A percentile compares a stretch with the other conserved stretches of the same genome.
Evolutionary conservation across 2,797 vertebrate species (phyloP).

Genomic region (Phaenicophaeus curvirostris): DNA sequence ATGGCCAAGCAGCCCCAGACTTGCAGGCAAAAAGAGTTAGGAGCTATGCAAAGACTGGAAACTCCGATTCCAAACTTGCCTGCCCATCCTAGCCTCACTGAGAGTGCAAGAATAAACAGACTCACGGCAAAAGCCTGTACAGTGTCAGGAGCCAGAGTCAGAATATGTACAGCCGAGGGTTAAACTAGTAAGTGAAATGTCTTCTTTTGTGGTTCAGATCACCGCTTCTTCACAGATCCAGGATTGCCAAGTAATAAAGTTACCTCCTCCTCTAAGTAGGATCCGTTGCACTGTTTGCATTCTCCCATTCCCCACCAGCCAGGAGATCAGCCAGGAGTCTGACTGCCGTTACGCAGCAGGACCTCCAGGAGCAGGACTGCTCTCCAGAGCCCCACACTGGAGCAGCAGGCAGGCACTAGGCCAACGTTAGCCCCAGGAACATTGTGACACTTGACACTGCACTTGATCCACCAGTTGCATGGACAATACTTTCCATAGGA

Average conservation of each 20-base stretch:
- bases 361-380: not conserved
- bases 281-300: not conserved
- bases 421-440: not conserved
- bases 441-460: not conserved
- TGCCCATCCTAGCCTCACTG: not conserved
- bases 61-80: not conserved
- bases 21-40: not conserved
- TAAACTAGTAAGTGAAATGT: not conserved
- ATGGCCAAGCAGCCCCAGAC: not conserved
- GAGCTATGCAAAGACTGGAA: not conserved
- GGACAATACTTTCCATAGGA: not conserved
- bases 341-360: rapidly evolving
- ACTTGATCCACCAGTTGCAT: rapidly evolving
- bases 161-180: not conserved
- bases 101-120: not conserved
- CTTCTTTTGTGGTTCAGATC: not conserved
- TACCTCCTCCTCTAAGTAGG: not conserved
- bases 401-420: not conserved
- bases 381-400: rapidly evolving
- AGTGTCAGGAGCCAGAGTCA: rapidly evolving
- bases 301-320: not conserved
- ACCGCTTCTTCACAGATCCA: not conserved
- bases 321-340: rapidly evolving
- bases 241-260: not conserved
- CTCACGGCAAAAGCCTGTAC: not conserved